phyloP scores from a whole-genome alignment of 2,797 vertebrate species.

The Intellagama lesueurii region DNA sequence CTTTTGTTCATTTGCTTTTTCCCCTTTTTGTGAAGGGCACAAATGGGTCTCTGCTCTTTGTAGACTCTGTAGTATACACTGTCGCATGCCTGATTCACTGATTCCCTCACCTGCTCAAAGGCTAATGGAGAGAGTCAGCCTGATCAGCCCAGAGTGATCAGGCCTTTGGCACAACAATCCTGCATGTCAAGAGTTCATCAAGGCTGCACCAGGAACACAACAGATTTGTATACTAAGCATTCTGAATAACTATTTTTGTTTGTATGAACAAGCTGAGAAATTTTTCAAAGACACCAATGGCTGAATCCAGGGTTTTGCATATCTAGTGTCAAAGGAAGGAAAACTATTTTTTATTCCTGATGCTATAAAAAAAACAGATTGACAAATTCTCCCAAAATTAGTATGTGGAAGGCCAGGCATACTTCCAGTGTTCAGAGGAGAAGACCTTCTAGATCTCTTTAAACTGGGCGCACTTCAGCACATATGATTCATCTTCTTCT shows the following conservation, averaged over 20 bases:
- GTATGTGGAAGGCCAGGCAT: neutral
- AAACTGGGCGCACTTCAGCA: constrained; percentile 29
- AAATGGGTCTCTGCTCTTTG: neutral
- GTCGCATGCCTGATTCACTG: neutral
- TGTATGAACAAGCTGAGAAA: neutral
- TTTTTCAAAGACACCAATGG: neutral
- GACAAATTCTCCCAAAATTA: neutral
- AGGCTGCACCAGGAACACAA: neutral
- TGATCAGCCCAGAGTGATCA: neutral
- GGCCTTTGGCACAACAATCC: neutral
- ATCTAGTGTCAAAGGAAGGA: neutral
- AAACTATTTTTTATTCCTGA: neutral
- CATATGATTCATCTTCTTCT: constrained; percentile 43
- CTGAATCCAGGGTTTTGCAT: neutral
- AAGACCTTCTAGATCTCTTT: constrained; percentile 27
- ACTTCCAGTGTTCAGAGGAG: neutral
- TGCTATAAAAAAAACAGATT: neutral
- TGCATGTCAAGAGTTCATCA: neutral
- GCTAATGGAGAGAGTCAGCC: neutral
- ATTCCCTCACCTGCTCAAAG: neutral
- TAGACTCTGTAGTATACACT: too few species aligned
- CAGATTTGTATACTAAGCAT: neutral
- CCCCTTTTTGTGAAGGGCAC: neutral
- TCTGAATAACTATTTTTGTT: neutral
- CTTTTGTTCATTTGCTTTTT: neutral